Conservation (phyloP, 2,113 vertebrate genomes). For the Pandion haliaetus region DNA sequence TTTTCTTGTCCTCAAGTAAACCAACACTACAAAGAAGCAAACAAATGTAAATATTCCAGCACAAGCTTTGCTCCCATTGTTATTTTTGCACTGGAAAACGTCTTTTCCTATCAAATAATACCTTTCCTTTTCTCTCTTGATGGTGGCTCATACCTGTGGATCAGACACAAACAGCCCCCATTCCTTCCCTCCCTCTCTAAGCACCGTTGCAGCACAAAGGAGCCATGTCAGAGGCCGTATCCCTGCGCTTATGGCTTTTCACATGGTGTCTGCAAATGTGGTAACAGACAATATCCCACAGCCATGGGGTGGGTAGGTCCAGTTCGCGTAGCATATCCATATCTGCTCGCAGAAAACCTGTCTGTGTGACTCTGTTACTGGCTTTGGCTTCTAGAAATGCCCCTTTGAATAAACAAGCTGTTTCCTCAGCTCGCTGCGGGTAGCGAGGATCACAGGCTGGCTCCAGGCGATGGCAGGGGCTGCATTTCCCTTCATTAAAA, state of each 20-base stretch:
- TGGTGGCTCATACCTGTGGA: background rate
- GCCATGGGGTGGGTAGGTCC: no score
- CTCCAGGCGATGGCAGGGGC: background rate
- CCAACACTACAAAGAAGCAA: background rate
- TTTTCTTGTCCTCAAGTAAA: background rate
- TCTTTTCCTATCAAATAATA: background rate
- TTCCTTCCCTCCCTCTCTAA: background rate
- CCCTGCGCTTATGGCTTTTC: background rate
- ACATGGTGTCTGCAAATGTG: background rate
- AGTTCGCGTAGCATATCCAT: fast-evolving
- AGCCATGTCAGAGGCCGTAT: background rate
- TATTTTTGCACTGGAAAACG: background rate
- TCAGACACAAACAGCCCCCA: background rate
- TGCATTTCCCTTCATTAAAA: background rate
- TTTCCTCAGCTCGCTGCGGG: background rate
- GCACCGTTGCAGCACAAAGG: fast-evolving
- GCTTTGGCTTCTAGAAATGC: background rate
- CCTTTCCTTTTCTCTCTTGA: background rate
- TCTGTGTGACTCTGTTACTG: background rate
- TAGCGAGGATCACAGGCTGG: background rate
- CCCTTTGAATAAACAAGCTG: background rate
- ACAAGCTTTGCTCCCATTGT: background rate
- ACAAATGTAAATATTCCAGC: background rate
- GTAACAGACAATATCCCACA: background rate
- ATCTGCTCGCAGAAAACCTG: background rate